Evolutionary conservation across 1,140 invertebrate species (phyloP).

Genomic region (Saccostrea echinata): DNA sequence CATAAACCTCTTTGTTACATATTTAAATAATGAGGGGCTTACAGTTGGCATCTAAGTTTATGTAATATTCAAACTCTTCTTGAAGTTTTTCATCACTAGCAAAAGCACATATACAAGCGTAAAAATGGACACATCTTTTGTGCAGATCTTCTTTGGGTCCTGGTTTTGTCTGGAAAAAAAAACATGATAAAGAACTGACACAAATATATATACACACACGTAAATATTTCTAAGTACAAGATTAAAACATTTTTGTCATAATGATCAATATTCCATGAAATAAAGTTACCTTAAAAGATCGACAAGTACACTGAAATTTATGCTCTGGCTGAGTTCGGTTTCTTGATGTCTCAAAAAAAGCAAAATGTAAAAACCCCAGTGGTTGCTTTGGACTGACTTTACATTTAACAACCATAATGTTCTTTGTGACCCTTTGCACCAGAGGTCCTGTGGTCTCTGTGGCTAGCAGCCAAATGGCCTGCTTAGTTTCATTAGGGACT

Average conservation of each 20-base stretch:
- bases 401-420: constrained; percentile 89
- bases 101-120: constrained; percentile 90
- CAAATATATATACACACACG: neutral
- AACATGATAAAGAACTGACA: neutral
- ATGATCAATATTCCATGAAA: no score
- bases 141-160: constrained; percentile 72
- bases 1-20: neutral
- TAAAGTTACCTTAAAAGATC: constrained; percentile 82
- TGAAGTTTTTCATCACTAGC: constrained; percentile 86
- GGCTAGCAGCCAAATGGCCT: constrained; percentile 85
- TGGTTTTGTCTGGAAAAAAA: constrained; percentile 66
- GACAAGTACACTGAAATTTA: constrained; percentile 85
- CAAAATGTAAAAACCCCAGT: constrained; percentile 88
- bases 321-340: constrained; percentile 82
- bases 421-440: constrained; percentile 89
- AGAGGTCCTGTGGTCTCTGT: constrained; percentile 85
- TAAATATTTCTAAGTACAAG: no score
- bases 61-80: constrained; percentile 86
- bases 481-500: constrained; percentile 85
- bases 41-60: constrained; percentile 81
- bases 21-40: constrained; percentile 13
- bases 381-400: constrained; percentile 86
- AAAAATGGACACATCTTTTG: constrained; percentile 82
- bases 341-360: constrained; percentile 83
- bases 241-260: no score